Base-by-base conservation (phyloP, 1,140 invertebrate genomes). In the Spodoptera frugiperda region DNA sequence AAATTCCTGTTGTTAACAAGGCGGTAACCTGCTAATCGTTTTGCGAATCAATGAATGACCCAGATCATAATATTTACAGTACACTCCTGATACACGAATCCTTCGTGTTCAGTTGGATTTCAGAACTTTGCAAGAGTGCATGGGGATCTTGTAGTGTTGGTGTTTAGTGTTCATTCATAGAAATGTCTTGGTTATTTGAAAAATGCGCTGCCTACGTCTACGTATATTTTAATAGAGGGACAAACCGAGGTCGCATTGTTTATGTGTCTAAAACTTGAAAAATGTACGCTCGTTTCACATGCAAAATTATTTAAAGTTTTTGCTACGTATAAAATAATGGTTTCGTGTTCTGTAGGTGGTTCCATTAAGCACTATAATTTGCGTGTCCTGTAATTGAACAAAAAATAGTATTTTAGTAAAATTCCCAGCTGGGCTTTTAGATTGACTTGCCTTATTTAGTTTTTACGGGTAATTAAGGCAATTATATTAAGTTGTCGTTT, bases 1-100 rank as follows among this genome's bases (percentile, higher is more conserved):
- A 51, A 51, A 51, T 51, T 14, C 15, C 3, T 8, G 19, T 49
- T 49, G 12, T 44, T 19, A 19, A 10, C 11, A 44, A 44, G 3
- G 4, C 33, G 59, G 30, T 63, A 59, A 44, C 59, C n/a, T 63
- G 59, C 15, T 63, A 11, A 49, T 6, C 44, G 39, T 44, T 46
- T 67, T 49, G 63, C 17, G 19, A 67, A 67, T 67, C 44, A 44
- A 67, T 67, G 63, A 44, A 67, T 67, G 63, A 67, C 63, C 63
- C 63, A 67, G 63, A 49, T 67, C 44, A 65, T 5, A 65, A 65
- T 63, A 49, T 67, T 39, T 39, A 39, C 9, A 39, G 33, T 39
- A 39, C 5, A 25, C 25, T 3, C 33, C 33, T 63, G 59, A 63
- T 63, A 33, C 11, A 63, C 59, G 10, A 63, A 63, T 44, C 44